These are phyloP conservation scores for Plemyria rubiginata DNA, from an alignment of 2,888 invertebrate species.

Conservation along the genomic window DNA sequence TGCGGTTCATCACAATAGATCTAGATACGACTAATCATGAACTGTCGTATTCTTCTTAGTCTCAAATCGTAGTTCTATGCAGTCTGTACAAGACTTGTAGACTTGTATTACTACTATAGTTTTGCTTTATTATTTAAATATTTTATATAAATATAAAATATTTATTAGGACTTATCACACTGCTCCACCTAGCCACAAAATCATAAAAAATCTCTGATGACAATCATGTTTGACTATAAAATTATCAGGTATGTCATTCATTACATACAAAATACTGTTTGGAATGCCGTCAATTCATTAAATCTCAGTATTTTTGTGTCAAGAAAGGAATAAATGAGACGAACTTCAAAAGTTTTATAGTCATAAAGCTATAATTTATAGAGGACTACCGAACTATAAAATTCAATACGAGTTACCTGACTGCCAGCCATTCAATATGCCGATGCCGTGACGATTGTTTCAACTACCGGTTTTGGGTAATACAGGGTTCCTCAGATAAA, in stretches of 20 bases:
- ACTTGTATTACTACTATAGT: no score
- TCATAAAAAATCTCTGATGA: no score
- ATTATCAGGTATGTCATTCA: no score
- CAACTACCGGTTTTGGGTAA: slow-evolving; percentile 74
- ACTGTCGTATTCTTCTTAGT: slow-evolving; percentile 28
- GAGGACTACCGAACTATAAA: slow-evolving; percentile 55
- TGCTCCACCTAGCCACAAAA: no score
- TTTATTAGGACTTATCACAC: no score
- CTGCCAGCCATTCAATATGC: slow-evolving; percentile 51
- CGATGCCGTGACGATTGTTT: slow-evolving; percentile 73
- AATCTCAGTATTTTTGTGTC: slow-evolving; percentile 4
- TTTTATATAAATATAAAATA: no score
- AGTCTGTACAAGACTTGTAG: no score
- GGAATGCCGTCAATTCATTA: background rate
- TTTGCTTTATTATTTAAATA: no score
- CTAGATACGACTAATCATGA: slow-evolving; percentile 53
- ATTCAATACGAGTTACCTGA: slow-evolving; percentile 58
- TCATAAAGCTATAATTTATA: slow-evolving; percentile 50
- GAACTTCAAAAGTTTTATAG: slow-evolving; percentile 32
- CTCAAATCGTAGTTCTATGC: slow-evolving; percentile 15
- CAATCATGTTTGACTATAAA: no score
- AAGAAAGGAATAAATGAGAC: slow-evolving; percentile 27
- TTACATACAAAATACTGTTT: background rate
- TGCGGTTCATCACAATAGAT: slow-evolving; percentile 60
- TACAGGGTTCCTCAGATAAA: slow-evolving; percentile 57